Conservation (phyloP, 2,797 vertebrate species). For the Sebastes variabilis region DNA sequence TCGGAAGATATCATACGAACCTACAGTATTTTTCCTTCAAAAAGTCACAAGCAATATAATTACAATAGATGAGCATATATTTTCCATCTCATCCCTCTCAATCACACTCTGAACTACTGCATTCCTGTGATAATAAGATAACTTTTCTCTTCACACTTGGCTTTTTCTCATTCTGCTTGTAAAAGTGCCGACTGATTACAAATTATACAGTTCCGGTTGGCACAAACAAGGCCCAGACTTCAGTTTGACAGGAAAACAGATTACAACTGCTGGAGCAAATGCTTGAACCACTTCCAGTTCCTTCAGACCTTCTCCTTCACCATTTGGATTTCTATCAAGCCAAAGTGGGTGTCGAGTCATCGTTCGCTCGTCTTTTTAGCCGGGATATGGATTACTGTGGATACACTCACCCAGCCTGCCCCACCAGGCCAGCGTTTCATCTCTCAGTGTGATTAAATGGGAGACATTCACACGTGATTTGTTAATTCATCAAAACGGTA, state of each 20-base stretch:
- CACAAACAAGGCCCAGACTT: conserved; percentile 18
- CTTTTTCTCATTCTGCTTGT: conserved; percentile 17
- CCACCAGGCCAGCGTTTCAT: conserved; percentile 63
- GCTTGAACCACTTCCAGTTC: conserved; percentile 27
- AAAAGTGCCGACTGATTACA: conserved; percentile 28
- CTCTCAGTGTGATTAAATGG: conserved; percentile 75
- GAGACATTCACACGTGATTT: conserved; percentile 75
- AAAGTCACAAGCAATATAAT: not conserved
- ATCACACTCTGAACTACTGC: not conserved
- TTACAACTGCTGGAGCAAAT: conserved; percentile 30
- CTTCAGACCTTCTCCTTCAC: conserved; percentile 24
- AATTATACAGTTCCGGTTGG: conserved; percentile 28
- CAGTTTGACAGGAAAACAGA: conserved; percentile 42
- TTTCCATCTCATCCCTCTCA: not conserved
- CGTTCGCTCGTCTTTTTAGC: conserved; percentile 49
- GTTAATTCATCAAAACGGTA: conserved; percentile 80
- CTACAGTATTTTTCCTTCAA: not conserved
- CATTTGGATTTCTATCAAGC: conserved; percentile 50
- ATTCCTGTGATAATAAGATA: conserved; percentile 8
- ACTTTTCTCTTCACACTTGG: not conserved
- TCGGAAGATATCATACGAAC: too few species aligned
- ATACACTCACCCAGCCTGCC: conserved; percentile 61
- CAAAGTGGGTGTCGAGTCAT: conserved; percentile 63
- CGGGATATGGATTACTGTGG: conserved; percentile 62
- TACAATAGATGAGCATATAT: not conserved